These are phyloP conservation scores for Cremastobaeus sp. DNA, from an alignment of 2,888 invertebrate genomes.

Conservation along the genomic window DNA sequence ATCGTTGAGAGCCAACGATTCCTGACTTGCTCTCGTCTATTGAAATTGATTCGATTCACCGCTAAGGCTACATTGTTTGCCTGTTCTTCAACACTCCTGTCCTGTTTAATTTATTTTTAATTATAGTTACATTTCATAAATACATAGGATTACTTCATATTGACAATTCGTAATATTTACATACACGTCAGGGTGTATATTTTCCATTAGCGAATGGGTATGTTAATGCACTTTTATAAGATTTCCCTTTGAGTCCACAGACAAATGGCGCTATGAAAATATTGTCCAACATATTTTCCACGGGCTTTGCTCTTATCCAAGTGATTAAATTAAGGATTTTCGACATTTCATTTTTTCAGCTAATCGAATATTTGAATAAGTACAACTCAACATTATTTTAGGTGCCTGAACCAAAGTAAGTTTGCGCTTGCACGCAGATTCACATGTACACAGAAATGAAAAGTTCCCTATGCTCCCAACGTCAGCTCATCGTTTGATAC, in stretches of 20 bases:
- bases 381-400: too few species aligned
- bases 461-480: neutral
- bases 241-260: conserved; percentile 27
- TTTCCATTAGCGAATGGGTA: conserved; percentile 37
- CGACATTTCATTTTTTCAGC: neutral
- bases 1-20: conserved; percentile 42
- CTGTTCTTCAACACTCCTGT: conserved; percentile 36
- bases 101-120: conserved; percentile 40
- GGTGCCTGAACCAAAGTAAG: too few species aligned
- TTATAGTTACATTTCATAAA: conserved; percentile 51
- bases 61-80: conserved; percentile 40
- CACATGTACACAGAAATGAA: conserved; percentile 5
- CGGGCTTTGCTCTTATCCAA: neutral
- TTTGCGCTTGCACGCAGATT: neutral
- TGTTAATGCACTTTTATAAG: conserved; percentile 44
- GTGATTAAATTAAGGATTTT: neutral
- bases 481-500: conserved; percentile 23
- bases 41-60: conserved; percentile 47
- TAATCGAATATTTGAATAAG: too few species aligned
- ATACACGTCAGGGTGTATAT: conserved; percentile 61
- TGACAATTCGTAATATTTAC: conserved; percentile 71
- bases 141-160: conserved; percentile 62
- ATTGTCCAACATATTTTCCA: conserved; percentile 40
- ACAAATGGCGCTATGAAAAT: conserved; percentile 43
- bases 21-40: conserved; percentile 38